Base-by-base conservation (phyloP, 2,797 vertebrate genomes). In the Sparidentex hasta region DNA sequence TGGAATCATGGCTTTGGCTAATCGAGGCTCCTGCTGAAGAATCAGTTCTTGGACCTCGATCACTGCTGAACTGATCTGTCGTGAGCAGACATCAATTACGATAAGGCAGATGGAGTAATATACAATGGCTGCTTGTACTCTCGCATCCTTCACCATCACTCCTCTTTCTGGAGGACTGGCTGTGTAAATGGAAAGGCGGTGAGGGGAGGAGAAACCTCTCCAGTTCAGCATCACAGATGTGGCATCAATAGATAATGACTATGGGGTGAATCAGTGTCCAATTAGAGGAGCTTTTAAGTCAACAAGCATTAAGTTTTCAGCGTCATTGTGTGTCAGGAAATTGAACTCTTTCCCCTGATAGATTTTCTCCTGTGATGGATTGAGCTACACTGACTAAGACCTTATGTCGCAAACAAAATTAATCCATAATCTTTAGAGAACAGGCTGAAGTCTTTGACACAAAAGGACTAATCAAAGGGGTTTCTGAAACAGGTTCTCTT, bases 1-100 rank as follows among this genome's bases (percentile, higher is more conserved):
- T 0, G 79, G 91, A 79, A 96, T 92, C 96, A 99, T 96, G 41
- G 97, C 96, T 93, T 92, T 95, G 64, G 95, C 94, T 80, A 99
- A 89, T 59, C 92, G 96, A 46, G 95, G 80, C 85, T 99, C 97
- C 84, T 96, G 95, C 87, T 96, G 90, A 83, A 97, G 89, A 61
- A 98, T 84, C 12, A 90, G 81, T 61, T 97, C 94, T 82, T 99
- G 98, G 78, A 99, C 78, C 67, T 94, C 92, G 62, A 90, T 73
- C 84, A 99, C 89, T 21, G 87, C 87, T 47, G 83, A 88, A 59
- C 88, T 96, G 87, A 99, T 97, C 98, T 99, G 94, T 74, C 46
- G 86, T 76, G 17, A 57, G 20, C 50, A 71, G 48, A 47, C 18
- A 12, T 55, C 25, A 58, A 11, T 50, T 65, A 6, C 8, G 2